These are phyloP conservation scores for Bombyx huttoni DNA, from an alignment of 2,888 invertebrate genomes.

Conservation along the genomic window DNA sequence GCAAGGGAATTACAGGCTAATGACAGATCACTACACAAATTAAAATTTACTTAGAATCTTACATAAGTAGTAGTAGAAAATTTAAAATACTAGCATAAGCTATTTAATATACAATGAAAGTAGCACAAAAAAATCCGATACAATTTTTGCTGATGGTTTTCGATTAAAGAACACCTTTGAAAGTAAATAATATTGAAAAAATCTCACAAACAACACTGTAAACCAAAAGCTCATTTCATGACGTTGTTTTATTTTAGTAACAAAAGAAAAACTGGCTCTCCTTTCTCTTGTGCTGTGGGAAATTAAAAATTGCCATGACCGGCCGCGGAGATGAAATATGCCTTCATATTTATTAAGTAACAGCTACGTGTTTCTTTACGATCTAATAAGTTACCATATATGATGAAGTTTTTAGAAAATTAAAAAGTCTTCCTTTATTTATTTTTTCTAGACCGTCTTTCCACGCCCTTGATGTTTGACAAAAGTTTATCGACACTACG, in stretches of 20 bases:
- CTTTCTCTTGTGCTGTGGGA: conserved; percentile 11
- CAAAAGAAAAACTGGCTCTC: conserved; percentile 13
- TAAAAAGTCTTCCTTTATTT: too few relatives aligned
- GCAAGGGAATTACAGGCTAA: too few relatives aligned
- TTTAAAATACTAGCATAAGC: too few relatives aligned
- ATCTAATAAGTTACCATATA: neutral
- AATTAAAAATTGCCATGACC: conserved; percentile 16
- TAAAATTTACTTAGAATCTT: too few relatives aligned
- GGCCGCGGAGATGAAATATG: neutral
- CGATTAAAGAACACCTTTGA: neutral
- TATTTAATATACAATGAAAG: neutral
- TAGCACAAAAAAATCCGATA: neutral
- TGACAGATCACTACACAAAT: too few relatives aligned
- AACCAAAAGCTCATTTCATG: conserved; percentile 3
- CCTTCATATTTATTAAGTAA: conserved; percentile 2
- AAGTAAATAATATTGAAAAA: neutral
- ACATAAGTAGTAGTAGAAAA: too few relatives aligned
- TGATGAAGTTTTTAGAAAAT: neutral
- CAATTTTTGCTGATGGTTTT: neutral
- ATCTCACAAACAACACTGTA: neutral
- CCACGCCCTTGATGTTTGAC: too few relatives aligned
- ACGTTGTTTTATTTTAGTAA: conserved; percentile 13
- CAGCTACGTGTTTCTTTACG: neutral
- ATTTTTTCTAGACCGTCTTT: too few relatives aligned
- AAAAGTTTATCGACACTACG: too few relatives aligned